phyloP scores from a whole-genome alignment of 35 echinoderm and acorn worm species.

The Hemicentrotus pulcherrimus region DNA sequence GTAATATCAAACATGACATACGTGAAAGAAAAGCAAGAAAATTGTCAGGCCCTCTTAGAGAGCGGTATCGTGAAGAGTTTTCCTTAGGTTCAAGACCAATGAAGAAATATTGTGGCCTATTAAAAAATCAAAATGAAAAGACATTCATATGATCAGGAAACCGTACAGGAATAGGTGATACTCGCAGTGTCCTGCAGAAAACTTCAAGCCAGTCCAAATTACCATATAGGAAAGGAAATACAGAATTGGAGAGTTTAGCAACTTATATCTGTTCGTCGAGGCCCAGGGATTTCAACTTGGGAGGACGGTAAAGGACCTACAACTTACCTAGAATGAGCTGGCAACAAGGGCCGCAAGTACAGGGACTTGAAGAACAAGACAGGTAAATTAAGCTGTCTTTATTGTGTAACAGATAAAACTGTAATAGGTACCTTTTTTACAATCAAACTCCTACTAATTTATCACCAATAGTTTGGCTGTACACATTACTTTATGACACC shows the following conservation, averaged over 20 bases:
- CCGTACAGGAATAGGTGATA: not conserved
- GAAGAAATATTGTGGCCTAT: not conserved
- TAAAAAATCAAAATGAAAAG: not conserved
- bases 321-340: no score
- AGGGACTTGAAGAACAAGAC: no score
- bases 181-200: not conserved
- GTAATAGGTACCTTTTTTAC: no score
- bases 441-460: no score
- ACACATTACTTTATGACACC: no score
- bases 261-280: not conserved
- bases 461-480: no score
- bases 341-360: no score
- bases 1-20: not conserved
- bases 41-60: not conserved
- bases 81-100: not conserved
- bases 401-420: no score
- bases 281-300: no score
- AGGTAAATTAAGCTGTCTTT: no score
- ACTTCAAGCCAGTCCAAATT: not conserved
- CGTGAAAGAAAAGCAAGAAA: not conserved
- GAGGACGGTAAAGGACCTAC: no score
- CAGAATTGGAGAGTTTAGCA: not conserved
- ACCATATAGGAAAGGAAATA: not conserved
- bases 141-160: not conserved
- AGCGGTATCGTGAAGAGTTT: not conserved